Base-by-base conservation (phyloP, 1,140 invertebrate species). In the Sipha flava region DNA sequence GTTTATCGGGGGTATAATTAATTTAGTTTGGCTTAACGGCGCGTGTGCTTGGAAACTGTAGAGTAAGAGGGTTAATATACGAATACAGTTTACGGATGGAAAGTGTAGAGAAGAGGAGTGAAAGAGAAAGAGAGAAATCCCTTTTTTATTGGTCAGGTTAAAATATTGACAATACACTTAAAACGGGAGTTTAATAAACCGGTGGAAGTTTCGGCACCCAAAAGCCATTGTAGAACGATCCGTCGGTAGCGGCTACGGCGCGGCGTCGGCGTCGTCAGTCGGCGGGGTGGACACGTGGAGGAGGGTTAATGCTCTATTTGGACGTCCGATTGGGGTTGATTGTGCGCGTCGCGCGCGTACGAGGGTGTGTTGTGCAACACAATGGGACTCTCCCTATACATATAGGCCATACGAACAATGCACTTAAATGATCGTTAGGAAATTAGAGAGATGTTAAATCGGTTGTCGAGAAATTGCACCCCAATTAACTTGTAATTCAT, bases 301-400 rank as follows among this genome's bases (percentile, higher is more conserved):
- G 59, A 57, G 80, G 81, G 66, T 59, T 62, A 73, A 70, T 62
- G 79, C 49, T 85, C 85, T 86, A 86, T 87, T 87, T 87, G 86
- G 86, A 87, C 86, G 85, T 86, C 86, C 87, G 86, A 86, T 85
- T 85, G 85, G 86, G 86, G 87, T 86, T 87, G 86, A 86, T 85
- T 84, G 86, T 85, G 85, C 86, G 86, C 86, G 86, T 87, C 85
- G 86, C 85, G 85, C 85, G 86, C 86, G 54, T 66, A 84, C 83
- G 84, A 86, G 85, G 80, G 62, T 77, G 73, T 75, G 70, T 75
- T 59, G 52, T 21, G 52, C 26, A 77, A 77, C n/a, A 70, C 80
- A 75, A 77, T 77, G 21, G 66, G 43, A 45, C 68, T 59, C 81
- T 43, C 70, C 81, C 72, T 37, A 40, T 52, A 40, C 68, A 40